Conservation (phyloP, 23 tunicate species). For the Styela clava region DNA sequence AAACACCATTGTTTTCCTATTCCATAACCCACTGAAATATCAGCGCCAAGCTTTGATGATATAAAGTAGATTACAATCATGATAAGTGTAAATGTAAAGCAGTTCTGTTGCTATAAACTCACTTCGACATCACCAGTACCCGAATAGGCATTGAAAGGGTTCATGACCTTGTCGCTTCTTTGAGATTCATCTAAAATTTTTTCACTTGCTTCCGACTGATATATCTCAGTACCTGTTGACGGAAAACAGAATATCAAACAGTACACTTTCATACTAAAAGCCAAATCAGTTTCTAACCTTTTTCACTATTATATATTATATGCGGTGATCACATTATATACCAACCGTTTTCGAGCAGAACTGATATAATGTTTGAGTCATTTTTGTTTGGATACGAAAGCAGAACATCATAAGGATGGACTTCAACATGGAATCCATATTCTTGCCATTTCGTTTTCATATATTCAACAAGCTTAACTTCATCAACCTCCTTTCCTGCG, state of each 20-base stretch:
- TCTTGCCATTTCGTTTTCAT: conserved; percentile 44
- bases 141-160: conserved; percentile 79
- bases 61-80: too few relatives aligned
- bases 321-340: too few relatives aligned
- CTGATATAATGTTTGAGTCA: conserved; percentile 52
- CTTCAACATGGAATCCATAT: conserved; percentile 38
- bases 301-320: too few relatives aligned
- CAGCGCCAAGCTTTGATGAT: too few relatives aligned
- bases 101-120: too few relatives aligned
- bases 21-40: too few relatives aligned
- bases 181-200: conserved; percentile 62
- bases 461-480: conserved; percentile 37
- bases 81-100: too few relatives aligned
- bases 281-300: too few relatives aligned
- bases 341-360: conserved; percentile 29
- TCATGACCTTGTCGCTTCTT: conserved; percentile 49
- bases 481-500: conserved; percentile 56
- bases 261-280: too few relatives aligned
- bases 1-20: too few relatives aligned
- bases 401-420: conserved; percentile 60
- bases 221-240: conserved; percentile 33
- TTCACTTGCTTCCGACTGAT: conserved; percentile 53
- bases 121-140: conserved; percentile 39
- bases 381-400: conserved; percentile 69
- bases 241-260: too few relatives aligned